These are phyloP conservation scores for Sceliomorpha sp. DNA, from an alignment of 2,888 invertebrate genomes.

Conservation along the genomic window DNA sequence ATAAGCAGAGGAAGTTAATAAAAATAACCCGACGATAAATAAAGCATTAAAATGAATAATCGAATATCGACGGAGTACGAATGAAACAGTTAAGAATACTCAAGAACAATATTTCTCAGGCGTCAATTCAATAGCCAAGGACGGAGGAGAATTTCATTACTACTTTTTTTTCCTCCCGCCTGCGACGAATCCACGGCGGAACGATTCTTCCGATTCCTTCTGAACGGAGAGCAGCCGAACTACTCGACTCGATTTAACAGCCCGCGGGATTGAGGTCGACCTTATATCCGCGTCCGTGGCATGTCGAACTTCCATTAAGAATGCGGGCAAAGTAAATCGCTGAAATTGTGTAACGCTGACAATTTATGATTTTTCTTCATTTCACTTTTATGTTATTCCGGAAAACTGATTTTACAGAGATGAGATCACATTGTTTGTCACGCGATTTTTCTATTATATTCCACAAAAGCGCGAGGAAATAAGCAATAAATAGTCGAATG, in stretches of 20 bases:
- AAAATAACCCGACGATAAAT: too few relatives aligned
- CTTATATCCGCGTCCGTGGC: conserved; percentile 58
- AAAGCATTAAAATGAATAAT: conserved; percentile 34
- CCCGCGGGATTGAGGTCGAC: conserved; percentile 67
- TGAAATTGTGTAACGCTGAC: conserved; percentile 56
- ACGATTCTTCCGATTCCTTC: conserved; percentile 54
- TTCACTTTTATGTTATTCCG: conserved; percentile 50
- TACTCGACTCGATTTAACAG: conserved; percentile 51
- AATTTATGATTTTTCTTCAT: conserved; percentile 53
- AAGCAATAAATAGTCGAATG: too few relatives aligned
- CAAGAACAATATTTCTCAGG: conserved; percentile 46
- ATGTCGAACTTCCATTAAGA: conserved; percentile 69
- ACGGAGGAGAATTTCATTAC: conserved; percentile 53
- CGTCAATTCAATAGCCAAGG: conserved; percentile 28
- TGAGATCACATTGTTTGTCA: conserved; percentile 30
- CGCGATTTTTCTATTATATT: too few relatives aligned
- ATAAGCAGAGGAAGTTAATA: too few relatives aligned
- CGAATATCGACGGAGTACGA: conserved; percentile 15
- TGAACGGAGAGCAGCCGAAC: conserved; percentile 36
- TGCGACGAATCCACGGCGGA: conserved; percentile 50
- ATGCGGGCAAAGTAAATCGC: conserved; percentile 70
- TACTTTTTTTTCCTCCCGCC: conserved; percentile 43
- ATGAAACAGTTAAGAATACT: conserved; percentile 16
- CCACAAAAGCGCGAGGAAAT: too few relatives aligned
- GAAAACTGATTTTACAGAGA: conserved; percentile 24